These are phyloP conservation scores for Drosophila neocordata DNA, from an alignment of 1,140 invertebrate species.

Conservation along the genomic window DNA sequence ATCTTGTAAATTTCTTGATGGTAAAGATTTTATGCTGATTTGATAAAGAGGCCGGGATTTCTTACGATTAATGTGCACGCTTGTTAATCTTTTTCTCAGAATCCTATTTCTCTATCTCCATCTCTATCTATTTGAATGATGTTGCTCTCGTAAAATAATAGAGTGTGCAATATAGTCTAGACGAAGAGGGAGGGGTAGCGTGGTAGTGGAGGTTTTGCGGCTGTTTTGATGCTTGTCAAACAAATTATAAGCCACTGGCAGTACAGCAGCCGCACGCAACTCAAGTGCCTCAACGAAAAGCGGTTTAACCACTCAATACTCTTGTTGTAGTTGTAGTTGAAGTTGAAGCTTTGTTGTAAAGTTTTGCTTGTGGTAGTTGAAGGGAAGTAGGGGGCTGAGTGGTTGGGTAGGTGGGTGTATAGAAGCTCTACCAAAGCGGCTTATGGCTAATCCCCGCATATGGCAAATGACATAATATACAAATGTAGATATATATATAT, in stretches of 20 bases:
- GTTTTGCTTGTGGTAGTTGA: slow-evolving; percentile 35
- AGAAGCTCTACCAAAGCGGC: slow-evolving; percentile 42
- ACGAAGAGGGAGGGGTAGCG: neutral
- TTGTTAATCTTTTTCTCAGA: slow-evolving; percentile 28
- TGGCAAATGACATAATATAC: slow-evolving; percentile 76
- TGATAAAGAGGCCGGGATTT: neutral
- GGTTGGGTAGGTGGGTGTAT: slow-evolving; percentile 9
- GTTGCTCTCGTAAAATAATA: slow-evolving; percentile 20
- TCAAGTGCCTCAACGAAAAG: slow-evolving; percentile 59
- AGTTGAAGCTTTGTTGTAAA: slow-evolving; percentile 49
- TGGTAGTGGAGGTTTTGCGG: slow-evolving; percentile 18
- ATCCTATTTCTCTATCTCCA: neutral
- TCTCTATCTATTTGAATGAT: neutral
- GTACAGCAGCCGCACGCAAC: slow-evolving; percentile 33
- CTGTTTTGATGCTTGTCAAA: slow-evolving; percentile 71
- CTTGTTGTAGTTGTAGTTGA: slow-evolving; percentile 36
- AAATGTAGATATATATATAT: slow-evolving; percentile 1
- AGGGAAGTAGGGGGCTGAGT: neutral
- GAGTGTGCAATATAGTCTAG: slow-evolving; percentile 14
- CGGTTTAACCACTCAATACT: slow-evolving; percentile 58
- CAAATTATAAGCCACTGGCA: slow-evolving; percentile 68
- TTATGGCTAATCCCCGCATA: slow-evolving; percentile 73
- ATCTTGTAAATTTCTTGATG: too few relatives aligned
- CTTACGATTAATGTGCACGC: neutral
- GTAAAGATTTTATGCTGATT: neutral